Conservation (phyloP, 2,888 invertebrate genomes). For the Stenurella melanura region DNA sequence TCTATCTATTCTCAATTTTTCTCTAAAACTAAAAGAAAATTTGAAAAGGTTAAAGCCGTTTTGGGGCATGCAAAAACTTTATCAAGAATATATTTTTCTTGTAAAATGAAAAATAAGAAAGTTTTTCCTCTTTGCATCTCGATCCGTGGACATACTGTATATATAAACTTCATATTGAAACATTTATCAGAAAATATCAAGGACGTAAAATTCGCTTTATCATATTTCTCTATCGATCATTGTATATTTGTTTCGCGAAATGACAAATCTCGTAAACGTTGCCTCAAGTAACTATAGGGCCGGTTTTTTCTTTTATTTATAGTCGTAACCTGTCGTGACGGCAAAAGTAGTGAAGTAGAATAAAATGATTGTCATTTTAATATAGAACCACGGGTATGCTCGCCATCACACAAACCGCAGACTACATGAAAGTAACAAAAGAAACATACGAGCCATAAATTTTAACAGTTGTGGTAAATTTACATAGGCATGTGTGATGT, state of each 20-base stretch:
- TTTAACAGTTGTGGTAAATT: conserved; percentile 2
- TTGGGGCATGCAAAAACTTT: too few relatives aligned
- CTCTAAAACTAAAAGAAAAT: too few relatives aligned
- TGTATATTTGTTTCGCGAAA: conserved; percentile 1
- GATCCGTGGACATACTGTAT: too few relatives aligned
- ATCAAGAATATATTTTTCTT: too few relatives aligned
- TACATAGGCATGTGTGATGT: conserved; percentile 8
- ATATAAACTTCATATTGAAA: neutral
- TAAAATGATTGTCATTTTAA: conserved; percentile 13
- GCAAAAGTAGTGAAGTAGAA: conserved; percentile 1
- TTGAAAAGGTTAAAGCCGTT: too few relatives aligned
- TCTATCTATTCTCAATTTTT: too few relatives aligned
- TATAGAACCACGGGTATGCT: neutral
- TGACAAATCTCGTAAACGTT: conserved; percentile 3
- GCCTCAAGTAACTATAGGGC: neutral
- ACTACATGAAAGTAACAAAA: conserved; percentile 9
- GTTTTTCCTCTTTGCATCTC: too few relatives aligned
- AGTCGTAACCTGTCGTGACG: conserved; percentile 1
- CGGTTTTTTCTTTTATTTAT: neutral
- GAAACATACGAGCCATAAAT: conserved; percentile 6
- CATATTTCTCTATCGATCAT: neutral
- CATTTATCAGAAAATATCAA: neutral
- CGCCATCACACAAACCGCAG: conserved; percentile 12
- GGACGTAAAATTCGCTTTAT: neutral
- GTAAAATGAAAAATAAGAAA: too few relatives aligned